A percentile compares a stretch with the other conserved stretches of the same genome.
phyloP scores from a whole-genome alignment of 2,888 invertebrate genomes.

The Diarsia dahlii region DNA sequence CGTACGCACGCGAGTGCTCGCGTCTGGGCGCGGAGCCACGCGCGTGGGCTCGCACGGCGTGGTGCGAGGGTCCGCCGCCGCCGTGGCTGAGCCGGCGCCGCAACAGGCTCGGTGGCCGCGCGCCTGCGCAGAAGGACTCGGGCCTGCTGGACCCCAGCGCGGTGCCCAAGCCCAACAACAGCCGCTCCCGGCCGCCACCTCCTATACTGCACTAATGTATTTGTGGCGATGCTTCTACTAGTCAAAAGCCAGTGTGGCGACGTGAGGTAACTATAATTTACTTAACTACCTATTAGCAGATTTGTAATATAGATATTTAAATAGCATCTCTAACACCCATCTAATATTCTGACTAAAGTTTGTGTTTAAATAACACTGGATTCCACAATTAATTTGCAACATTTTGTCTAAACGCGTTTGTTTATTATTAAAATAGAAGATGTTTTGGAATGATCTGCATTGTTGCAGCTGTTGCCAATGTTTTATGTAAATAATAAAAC shows the following conservation, averaged over 20 bases:
- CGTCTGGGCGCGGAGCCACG: slow-evolving; percentile 93
- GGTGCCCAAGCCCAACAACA: slow-evolving; percentile 79
- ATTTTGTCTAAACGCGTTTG: slow-evolving; percentile 34
- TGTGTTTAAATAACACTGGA: slow-evolving; percentile 31
- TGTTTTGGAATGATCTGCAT: slow-evolving; percentile 32
- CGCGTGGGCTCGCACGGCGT: slow-evolving; percentile 93
- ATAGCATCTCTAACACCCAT: neutral
- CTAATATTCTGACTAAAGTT: slow-evolving; percentile 15
- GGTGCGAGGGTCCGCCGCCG: slow-evolving; percentile 90
- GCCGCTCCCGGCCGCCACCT: slow-evolving; percentile 85
- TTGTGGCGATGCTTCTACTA: slow-evolving; percentile 82
- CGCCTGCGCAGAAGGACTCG: slow-evolving; percentile 64
- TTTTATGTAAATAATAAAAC: slow-evolving; percentile 22
- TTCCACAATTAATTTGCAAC: slow-evolving; percentile 28
- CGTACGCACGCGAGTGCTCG: slow-evolving; percentile 97
- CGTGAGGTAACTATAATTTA: slow-evolving; percentile 79
- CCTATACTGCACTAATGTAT: slow-evolving; percentile 82
- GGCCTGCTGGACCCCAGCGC: slow-evolving; percentile 76
- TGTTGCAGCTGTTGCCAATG: slow-evolving; percentile 48
- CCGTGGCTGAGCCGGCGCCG: slow-evolving; percentile 81
- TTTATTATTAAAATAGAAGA: slow-evolving; percentile 54
- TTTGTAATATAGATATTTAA: slow-evolving; percentile 1
- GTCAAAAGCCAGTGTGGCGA: slow-evolving; percentile 88
- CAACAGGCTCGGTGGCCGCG: slow-evolving; percentile 66
- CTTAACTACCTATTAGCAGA: neutral